phyloP scores from a whole-genome alignment of 2,888 invertebrate species.

The Atethmia centrago region DNA sequence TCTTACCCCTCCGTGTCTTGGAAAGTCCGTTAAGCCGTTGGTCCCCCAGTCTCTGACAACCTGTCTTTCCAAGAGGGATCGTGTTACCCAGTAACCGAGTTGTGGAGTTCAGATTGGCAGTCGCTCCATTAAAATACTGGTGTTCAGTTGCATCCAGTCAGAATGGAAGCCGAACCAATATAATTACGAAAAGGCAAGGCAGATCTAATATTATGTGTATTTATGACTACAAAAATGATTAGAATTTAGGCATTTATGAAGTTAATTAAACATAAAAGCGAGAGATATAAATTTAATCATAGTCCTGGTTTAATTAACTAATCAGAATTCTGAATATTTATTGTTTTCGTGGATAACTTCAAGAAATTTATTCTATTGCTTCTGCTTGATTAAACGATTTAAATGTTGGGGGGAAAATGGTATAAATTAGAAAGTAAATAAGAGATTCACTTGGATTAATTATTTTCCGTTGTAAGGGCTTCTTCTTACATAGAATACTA shows the following conservation, averaged over 20 bases:
- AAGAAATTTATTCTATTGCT: constrained; percentile 46
- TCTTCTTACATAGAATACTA: constrained; percentile 13
- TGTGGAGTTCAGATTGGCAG: background rate
- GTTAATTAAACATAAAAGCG: constrained; percentile 46
- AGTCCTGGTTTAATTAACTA: constrained; percentile 47
- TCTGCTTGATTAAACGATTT: constrained; percentile 57
- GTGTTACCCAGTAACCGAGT: background rate
- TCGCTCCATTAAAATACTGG: background rate
- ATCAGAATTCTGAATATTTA: constrained; percentile 43
- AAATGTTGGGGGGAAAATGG: constrained; percentile 38
- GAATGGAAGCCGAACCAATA: background rate
- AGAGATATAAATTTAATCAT: constrained; percentile 39
- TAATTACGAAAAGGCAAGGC: background rate
- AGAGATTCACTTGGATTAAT: constrained; percentile 43
- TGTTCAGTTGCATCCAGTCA: background rate
- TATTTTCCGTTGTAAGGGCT: constrained; percentile 21
- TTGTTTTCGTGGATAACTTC: constrained; percentile 40
- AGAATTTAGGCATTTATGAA: constrained; percentile 23
- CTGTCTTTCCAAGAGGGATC: background rate
- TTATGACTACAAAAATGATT: constrained; percentile 33
- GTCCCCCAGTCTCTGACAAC: background rate
- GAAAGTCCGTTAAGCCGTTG: background rate
- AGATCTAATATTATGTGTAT: constrained; percentile 7
- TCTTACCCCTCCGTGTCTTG: background rate
- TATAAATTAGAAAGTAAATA: constrained; percentile 44